phyloP scores from a whole-genome alignment of 2,113 vertebrate genomes.

The Colinus virginianus region DNA sequence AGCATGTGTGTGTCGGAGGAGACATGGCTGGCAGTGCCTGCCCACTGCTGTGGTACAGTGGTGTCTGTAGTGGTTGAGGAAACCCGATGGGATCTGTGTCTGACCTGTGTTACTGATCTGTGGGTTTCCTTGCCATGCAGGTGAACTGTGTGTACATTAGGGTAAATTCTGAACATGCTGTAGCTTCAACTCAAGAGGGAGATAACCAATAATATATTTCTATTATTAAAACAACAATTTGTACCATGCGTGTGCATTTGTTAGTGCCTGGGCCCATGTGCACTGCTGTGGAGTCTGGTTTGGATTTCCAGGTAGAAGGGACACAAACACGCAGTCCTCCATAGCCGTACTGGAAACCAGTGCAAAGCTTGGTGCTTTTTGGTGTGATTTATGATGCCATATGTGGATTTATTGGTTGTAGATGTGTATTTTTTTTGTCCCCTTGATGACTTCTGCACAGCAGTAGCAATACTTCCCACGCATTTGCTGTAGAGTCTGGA shows the following conservation, averaged over 20 bases:
- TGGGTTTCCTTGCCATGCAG: not conserved
- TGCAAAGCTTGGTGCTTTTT: not conserved
- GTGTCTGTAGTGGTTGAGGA: fast-evolving
- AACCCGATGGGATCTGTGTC: fast-evolving
- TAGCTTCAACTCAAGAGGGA: not conserved
- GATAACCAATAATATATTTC: not conserved
- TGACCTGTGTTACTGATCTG: fast-evolving
- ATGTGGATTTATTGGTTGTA: not conserved
- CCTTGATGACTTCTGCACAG: not conserved
- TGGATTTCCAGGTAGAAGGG: not conserved
- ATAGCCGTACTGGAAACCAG: not conserved
- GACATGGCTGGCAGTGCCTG: not conserved
- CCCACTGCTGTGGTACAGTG: fast-evolving
- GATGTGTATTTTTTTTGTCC: not conserved
- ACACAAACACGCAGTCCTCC: fast-evolving
- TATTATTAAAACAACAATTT: not conserved
- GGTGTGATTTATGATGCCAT: not conserved
- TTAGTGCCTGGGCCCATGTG: not conserved
- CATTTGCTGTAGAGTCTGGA: not conserved
- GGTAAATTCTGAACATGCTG: not conserved
- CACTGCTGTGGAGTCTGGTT: fast-evolving
- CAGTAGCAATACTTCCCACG: not conserved
- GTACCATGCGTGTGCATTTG: fast-evolving
- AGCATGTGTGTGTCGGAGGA: not conserved
- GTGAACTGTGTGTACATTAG: not conserved